Conservation (phyloP, 2,113 vertebrate species). For the Anser brachyrhynchus region DNA sequence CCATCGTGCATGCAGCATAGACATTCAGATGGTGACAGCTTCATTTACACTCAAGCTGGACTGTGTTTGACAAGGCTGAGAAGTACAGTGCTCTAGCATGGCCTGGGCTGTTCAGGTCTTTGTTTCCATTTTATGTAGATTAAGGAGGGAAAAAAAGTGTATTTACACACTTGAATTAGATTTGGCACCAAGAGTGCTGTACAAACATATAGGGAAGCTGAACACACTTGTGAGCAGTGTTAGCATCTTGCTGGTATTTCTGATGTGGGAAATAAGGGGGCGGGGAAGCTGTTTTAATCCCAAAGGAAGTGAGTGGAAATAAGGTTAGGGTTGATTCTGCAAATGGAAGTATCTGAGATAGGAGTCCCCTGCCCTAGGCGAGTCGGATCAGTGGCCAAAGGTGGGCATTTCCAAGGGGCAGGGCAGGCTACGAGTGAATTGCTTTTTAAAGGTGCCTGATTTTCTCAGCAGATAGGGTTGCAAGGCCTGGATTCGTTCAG, state of each 20-base stretch:
- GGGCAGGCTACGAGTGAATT: background rate
- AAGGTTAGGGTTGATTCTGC: background rate
- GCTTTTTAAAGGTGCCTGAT: fast-evolving
- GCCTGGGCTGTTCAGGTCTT: background rate
- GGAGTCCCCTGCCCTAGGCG: background rate
- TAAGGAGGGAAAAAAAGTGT: background rate
- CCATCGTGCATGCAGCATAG: background rate
- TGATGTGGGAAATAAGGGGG: background rate
- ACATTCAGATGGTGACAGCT: background rate
- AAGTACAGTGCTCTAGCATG: background rate
- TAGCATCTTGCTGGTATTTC: background rate
- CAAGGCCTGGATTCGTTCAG: background rate
- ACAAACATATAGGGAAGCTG: background rate
- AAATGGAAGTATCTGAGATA: background rate
- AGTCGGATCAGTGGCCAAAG: background rate
- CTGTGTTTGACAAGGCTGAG: background rate
- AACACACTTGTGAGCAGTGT: background rate
- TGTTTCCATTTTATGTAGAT: background rate
- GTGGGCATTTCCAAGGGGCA: background rate
- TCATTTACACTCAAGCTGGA: background rate
- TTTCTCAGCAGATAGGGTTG: background rate
- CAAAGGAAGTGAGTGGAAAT: background rate
- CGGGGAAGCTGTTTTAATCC: background rate
- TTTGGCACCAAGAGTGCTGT: background rate
- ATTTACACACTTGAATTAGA: background rate